phyloP scores from a whole-genome alignment of 2,888 invertebrate genomes.

The Stictocephala bisonia region DNA sequence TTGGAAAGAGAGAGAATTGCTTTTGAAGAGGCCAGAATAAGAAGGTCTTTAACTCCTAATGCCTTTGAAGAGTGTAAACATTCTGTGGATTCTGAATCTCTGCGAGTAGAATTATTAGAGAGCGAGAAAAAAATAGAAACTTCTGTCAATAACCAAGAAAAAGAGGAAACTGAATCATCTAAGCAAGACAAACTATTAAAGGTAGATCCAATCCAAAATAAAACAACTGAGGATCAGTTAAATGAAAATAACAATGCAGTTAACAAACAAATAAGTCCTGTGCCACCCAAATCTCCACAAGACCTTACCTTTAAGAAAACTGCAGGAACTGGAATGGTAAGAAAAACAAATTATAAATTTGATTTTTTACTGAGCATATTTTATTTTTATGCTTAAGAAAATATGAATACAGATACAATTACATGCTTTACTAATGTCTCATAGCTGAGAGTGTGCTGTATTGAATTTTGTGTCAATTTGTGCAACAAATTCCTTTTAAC shows the following conservation, averaged over 20 bases:
- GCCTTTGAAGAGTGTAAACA: slow-evolving; percentile 5
- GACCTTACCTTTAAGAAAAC: slow-evolving; percentile 24
- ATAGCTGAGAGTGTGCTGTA: too few relatives aligned
- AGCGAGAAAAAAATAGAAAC: not conserved
- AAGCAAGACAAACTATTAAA: not conserved
- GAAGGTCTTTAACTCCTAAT: slow-evolving; percentile 56
- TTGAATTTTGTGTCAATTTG: too few relatives aligned
- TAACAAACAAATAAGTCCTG: slow-evolving; percentile 24
- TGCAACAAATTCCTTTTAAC: too few relatives aligned
- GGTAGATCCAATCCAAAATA: not conserved
- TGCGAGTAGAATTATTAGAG: not conserved
- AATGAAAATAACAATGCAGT: not conserved
- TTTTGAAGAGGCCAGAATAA: slow-evolving; percentile 34
- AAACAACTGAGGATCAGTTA: too few relatives aligned
- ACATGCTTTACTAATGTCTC: too few relatives aligned
- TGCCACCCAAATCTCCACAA: slow-evolving; percentile 30
- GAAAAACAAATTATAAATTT: too few relatives aligned
- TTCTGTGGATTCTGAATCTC: not conserved
- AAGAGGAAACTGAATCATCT: not conserved
- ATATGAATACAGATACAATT: too few relatives aligned
- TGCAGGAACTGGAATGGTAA: slow-evolving; percentile 23
- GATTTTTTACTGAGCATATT: too few relatives aligned
- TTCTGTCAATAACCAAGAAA: not conserved
- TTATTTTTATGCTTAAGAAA: too few relatives aligned
- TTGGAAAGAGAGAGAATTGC: slow-evolving; percentile 49